These are phyloP conservation scores for Acanthurus lineatus DNA, from an alignment of 2,797 vertebrate genomes.

Conservation along the genomic window DNA sequence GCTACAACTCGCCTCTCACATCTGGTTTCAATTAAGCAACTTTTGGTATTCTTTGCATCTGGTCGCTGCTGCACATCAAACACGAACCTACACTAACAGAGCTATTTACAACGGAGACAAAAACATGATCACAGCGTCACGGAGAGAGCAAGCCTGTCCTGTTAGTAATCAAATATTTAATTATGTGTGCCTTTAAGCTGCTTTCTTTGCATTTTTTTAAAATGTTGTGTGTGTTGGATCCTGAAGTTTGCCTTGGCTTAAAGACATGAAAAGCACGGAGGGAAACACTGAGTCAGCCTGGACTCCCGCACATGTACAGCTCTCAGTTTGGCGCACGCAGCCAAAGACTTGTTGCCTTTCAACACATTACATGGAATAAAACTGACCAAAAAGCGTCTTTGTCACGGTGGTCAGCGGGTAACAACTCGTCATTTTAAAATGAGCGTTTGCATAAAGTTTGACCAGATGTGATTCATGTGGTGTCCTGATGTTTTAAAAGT, in stretches of 20 bases:
- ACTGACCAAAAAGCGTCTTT: neutral
- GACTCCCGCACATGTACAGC: slow-evolving; percentile 37
- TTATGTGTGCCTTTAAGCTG: neutral
- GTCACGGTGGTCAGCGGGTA: slow-evolving; percentile 28
- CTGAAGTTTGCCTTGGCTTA: neutral
- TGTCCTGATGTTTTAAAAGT: slow-evolving; percentile 26
- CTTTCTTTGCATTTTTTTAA: neutral
- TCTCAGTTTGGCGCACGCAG: slow-evolving; percentile 13
- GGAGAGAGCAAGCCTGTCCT: neutral
- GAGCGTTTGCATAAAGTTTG: slow-evolving; percentile 1
- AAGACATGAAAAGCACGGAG: neutral
- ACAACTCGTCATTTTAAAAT: slow-evolving; percentile 16
- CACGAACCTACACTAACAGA: slow-evolving; percentile 39
- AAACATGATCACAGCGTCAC: neutral
- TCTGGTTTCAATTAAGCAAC: slow-evolving; percentile 93
- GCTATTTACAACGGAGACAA: slow-evolving; percentile 13
- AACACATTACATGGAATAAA: slow-evolving; percentile 1
- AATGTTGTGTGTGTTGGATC: neutral
- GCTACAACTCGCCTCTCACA: slow-evolving; percentile 82
- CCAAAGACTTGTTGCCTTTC: neutral
- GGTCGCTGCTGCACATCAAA: slow-evolving; percentile 71
- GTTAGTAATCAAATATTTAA: neutral
- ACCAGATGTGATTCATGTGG: slow-evolving; percentile 25
- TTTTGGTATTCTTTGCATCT: slow-evolving; percentile 82
- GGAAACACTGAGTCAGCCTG: slow-evolving; percentile 67